These are phyloP conservation scores for Drosophila jambulina DNA, from an alignment of 1,140 invertebrate genomes.

Conservation along the genomic window DNA sequence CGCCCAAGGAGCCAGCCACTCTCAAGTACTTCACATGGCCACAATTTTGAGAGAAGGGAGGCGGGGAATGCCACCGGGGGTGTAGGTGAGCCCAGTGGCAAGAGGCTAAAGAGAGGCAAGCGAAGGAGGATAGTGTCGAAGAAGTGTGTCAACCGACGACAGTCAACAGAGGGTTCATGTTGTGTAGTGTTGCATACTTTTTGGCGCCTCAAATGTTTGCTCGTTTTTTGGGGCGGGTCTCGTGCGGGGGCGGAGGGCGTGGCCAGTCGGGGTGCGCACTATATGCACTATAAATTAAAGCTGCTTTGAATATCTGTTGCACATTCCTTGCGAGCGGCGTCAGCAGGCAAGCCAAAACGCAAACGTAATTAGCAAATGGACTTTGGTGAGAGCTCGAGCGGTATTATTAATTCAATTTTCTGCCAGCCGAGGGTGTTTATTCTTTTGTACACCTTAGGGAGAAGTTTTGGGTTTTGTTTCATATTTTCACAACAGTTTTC, in stretches of 20 bases:
- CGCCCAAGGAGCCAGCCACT: constrained; percentile 41
- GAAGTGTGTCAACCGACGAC: constrained; percentile 62
- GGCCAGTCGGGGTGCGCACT: constrained; percentile 5
- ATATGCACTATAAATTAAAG: constrained; percentile 28
- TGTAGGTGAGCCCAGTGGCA: not conserved
- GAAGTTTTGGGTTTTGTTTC: not conserved
- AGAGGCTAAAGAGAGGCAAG: not conserved
- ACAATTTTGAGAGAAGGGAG: constrained; percentile 8
- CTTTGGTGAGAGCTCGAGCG: not conserved
- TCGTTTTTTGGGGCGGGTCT: constrained; percentile 6
- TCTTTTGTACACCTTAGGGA: not conserved
- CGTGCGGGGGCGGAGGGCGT: constrained; percentile 5
- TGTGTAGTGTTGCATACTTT: constrained; percentile 52
- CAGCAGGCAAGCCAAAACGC: constrained; percentile 27
- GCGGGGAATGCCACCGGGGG: not conserved
- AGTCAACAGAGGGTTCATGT: constrained; percentile 54
- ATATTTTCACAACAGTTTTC: too few species aligned
- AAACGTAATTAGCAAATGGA: constrained; percentile 69
- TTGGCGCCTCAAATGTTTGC: constrained; percentile 66
- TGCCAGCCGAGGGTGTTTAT: not conserved
- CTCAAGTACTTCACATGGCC: constrained; percentile 23
- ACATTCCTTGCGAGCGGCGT: constrained; percentile 13
- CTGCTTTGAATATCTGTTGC: constrained; percentile 72
- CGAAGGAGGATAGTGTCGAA: constrained; percentile 15
- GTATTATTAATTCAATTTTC: constrained; percentile 7